Evolutionary conservation across 2,797 vertebrate species (phyloP), one percentile per base, ranked within the genome.

Genomic region (Remorina albescens): DNA sequence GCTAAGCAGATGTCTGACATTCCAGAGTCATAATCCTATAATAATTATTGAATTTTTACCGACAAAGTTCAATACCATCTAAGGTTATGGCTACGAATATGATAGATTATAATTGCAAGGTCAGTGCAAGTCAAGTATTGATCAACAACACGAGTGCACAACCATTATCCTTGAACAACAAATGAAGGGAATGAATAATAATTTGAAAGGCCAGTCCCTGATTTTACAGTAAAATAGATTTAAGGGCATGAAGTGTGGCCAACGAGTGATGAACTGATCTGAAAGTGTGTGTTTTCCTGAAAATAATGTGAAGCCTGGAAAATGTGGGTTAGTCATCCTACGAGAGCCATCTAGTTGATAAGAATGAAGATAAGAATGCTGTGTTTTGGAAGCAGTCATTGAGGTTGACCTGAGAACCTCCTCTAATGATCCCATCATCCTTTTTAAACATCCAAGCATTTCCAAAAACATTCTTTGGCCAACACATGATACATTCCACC

Each of bases 91-190:
- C 89, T 90, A 86, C 67, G 76, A 85, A 82, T 85, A 84, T 81
- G 80, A 91, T 90, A 67, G 90, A 88, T 88, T 81, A 79, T 78
- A 91, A 93, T 71, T 78, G 72, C 53, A 63, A 87, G 86, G 78
- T 91, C 68, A 81, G 62, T 25, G 39, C 65, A 80, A 86, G 87
- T 89, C 80, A 82, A 74, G 75, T 82, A 93, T 91, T 67, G 91
- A 91, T 88, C 54, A 50, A 7, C 12, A 11, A 51, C 74, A 71
- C 21, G 41, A 80, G 55, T 16, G 51, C 81, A 75, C 64, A 68
- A 68, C 32, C 21, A 57, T 71, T 60, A 84, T 37, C 63, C 41
- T 68, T 78, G 63, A 85, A 83, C 34, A 59, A 55, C 26, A 41
- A 66, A 71, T 50, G 41, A 55, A 49, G 23, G 41, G 26, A 55